These are phyloP conservation scores for Pelecanus crispus DNA, from an alignment of 2,113 vertebrate species.

Conservation along the genomic window DNA sequence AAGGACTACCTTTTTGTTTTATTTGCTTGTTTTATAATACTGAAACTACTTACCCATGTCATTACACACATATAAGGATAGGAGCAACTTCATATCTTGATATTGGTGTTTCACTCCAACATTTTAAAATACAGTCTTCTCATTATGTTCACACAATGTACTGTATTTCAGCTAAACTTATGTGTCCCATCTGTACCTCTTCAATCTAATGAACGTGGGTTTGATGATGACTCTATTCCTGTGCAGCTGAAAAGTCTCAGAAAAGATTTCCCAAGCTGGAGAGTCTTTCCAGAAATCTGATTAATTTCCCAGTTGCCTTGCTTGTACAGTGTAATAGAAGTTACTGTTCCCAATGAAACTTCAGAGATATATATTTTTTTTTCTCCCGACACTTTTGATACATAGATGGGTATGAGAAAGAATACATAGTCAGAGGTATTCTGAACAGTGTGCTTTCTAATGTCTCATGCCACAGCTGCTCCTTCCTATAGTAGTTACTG, in stretches of 20 bases:
- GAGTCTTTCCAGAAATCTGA: slow-evolving; percentile 47
- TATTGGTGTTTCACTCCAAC: background rate
- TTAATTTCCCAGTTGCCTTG: slow-evolving; percentile 33
- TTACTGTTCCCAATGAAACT: slow-evolving; percentile 21
- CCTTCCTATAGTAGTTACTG: background rate
- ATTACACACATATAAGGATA: background rate
- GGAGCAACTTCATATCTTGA: background rate
- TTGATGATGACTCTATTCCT: slow-evolving; percentile 56
- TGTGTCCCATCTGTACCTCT: slow-evolving; percentile 45
- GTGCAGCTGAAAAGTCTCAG: slow-evolving; percentile 54
- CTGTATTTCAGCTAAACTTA: background rate
- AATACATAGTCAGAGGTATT: background rate
- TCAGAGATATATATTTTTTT: background rate
- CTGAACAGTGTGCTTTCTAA: background rate
- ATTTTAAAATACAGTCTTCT: background rate
- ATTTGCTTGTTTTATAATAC: background rate
- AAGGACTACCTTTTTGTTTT: background rate
- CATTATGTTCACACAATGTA: background rate
- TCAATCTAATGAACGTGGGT: slow-evolving; percentile 20
- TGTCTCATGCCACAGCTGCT: background rate
- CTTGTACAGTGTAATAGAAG: background rate
- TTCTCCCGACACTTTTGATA: background rate
- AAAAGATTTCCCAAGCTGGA: slow-evolving; percentile 46
- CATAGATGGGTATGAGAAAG: background rate
- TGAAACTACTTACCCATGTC: background rate